phyloP scores from a whole-genome alignment of 2,797 vertebrate genomes.

The Sciurus carolinensis region DNA sequence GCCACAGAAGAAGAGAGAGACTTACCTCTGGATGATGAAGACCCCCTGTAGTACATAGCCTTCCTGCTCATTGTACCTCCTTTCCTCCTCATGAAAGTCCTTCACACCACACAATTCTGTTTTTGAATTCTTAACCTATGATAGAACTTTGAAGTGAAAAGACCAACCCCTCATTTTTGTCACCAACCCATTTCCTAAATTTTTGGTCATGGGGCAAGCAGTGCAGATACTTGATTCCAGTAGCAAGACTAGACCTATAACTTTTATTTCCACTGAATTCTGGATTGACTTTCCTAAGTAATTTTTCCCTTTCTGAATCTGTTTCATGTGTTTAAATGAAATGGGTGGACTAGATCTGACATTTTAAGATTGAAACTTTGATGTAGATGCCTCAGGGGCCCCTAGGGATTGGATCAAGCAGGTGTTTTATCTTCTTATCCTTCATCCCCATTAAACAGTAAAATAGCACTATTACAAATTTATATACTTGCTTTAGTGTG shows the following conservation, averaged over 20 bases:
- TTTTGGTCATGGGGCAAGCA: background rate
- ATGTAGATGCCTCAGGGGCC: background rate
- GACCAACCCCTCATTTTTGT: background rate
- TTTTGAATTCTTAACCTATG: background rate
- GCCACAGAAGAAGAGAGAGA: background rate
- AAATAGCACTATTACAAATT: background rate
- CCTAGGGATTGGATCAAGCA: background rate
- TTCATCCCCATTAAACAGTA: background rate
- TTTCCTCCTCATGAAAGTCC: background rate
- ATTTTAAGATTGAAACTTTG: background rate
- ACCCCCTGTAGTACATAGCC: background rate
- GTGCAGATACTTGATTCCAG: background rate
- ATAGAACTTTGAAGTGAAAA: background rate
- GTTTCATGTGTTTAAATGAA: conserved; percentile 1
- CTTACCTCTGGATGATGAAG: background rate
- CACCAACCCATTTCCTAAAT: background rate
- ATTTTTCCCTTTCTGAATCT: background rate
- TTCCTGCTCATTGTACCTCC: background rate
- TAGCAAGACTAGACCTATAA: background rate
- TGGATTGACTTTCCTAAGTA: background rate
- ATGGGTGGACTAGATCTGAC: background rate
- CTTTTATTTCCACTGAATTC: background rate
- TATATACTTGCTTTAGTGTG: background rate
- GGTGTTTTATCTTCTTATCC: no score
- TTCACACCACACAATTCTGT: background rate